Conservation (phyloP, 64 coral and sea anemone genomes). For the Pocillopora damicornis region DNA sequence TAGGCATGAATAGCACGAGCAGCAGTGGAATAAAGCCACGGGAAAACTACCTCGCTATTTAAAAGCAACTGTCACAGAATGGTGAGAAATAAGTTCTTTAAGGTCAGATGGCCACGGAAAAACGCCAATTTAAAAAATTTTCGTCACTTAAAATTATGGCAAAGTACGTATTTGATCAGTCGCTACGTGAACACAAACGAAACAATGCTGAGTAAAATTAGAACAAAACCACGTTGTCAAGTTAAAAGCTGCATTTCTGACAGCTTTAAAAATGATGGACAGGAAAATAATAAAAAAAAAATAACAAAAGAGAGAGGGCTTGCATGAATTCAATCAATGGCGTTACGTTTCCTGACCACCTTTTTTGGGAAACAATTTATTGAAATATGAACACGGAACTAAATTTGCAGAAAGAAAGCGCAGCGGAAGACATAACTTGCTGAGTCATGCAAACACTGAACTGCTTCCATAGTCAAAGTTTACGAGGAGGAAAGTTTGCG, state of each 20-base stretch:
- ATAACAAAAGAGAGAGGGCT: not conserved
- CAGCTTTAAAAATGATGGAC: slow-evolving; percentile 7
- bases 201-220: slow-evolving; percentile 4
- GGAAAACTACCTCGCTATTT: not conserved
- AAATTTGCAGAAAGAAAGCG: no score
- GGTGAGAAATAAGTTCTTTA: not conserved
- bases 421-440: no score
- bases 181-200: slow-evolving; percentile 7
- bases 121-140: not conserved
- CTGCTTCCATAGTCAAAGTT: no score
- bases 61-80: not conserved
- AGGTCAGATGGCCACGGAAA: not conserved
- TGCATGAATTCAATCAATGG: not conserved
- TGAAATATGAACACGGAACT: not conserved
- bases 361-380: not conserved
- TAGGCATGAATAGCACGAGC: not conserved
- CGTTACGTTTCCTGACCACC: not conserved
- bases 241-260: not conserved
- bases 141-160: not conserved
- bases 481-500: no score
- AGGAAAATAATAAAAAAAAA: not conserved
- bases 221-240: slow-evolving; percentile 16
- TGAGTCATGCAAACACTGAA: no score
- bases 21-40: not conserved
- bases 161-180: slow-evolving; percentile 13